Evolutionary conservation across 1,140 invertebrate genomes (phyloP), one percentile per base, ranked within the genome.

Genomic region (Zaprionus ghesquierei): DNA sequence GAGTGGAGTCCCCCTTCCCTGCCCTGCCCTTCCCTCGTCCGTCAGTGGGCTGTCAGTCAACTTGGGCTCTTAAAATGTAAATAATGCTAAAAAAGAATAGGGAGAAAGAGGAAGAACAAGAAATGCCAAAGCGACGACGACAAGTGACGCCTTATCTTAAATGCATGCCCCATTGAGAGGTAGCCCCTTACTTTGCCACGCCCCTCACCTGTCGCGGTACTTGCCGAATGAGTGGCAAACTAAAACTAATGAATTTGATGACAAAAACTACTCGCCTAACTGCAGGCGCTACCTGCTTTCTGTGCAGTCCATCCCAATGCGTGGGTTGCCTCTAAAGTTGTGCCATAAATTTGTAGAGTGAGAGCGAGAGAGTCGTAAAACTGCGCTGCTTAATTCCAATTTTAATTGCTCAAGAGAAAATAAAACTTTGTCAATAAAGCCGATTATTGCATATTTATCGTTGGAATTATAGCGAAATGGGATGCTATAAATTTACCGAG

Each of bases 141-240:
- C 82, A 82, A 89, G 84, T 87, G 76, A 82, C 79, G 75, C 75
- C 85, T 89, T 89, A 89, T 89, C 84, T 89, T 80, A 84, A 89
- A 89, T 78, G 79, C 73, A 77, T 78, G 84, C 77, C 84, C 72
- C 78, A 56, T 38, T 8, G 44, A 72, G 69, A 60, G 69, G 9
- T 46, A 15, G 18, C 27, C 33, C 25, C n/a, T 6, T 13, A 5
- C 12, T 22, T 31, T 44, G 29, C 23, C 49, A 13, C 10, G 31
- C 33, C 49, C 13, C 25, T 33, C 25, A 25, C n/a, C 38, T 1
- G 12, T 74, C 74, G 66, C 82, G 60, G 75, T 69, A 75, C 79
- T 74, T 74, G 70, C 74, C 65, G 61, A 89, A 79, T 89, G 82
- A 89, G 89, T 89, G 84, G 51, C 41, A 2, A 81, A 38, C 63